Conservation (phyloP, 2,113 vertebrate species). For the Tonatia bakeri region DNA sequence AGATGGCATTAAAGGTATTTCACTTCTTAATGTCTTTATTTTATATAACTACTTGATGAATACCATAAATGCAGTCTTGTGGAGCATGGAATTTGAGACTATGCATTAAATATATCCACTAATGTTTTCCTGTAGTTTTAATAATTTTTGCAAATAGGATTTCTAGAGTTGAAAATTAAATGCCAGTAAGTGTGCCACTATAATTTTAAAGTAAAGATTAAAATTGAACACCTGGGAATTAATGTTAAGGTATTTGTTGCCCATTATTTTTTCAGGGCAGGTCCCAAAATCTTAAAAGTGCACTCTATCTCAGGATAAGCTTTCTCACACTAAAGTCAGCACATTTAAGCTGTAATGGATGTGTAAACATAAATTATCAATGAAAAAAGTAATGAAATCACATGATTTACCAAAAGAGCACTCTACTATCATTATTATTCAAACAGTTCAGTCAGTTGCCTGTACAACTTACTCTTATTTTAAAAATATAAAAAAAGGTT, state of each 20-base stretch:
- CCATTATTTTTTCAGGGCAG: conserved; percentile 41
- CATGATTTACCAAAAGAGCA: neutral
- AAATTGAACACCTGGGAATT: neutral
- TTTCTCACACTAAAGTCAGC: neutral
- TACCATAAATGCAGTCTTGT: neutral
- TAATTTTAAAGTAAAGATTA: conserved; percentile 38
- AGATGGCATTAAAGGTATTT: neutral
- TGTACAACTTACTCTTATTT: conserved; percentile 44
- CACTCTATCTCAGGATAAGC: conserved; percentile 7
- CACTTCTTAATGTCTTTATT: conserved; percentile 26
- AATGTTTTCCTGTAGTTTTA: neutral
- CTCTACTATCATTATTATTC: conserved; percentile 17
- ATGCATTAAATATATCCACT: neutral
- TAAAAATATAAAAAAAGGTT: neutral
- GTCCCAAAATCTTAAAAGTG: neutral
- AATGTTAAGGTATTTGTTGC: neutral
- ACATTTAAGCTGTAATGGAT: conserved; percentile 35
- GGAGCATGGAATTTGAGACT: neutral
- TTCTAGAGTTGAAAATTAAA: conserved; percentile 44
- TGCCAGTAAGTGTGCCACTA: neutral
- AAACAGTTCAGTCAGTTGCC: conserved; percentile 10
- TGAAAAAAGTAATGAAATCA: neutral
- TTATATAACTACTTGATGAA: neutral
- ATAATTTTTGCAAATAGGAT: conserved; percentile 30
- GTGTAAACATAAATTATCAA: neutral